These are phyloP conservation scores for Microchirus variegatus DNA, from an alignment of 2,797 vertebrate species.

Conservation along the genomic window DNA sequence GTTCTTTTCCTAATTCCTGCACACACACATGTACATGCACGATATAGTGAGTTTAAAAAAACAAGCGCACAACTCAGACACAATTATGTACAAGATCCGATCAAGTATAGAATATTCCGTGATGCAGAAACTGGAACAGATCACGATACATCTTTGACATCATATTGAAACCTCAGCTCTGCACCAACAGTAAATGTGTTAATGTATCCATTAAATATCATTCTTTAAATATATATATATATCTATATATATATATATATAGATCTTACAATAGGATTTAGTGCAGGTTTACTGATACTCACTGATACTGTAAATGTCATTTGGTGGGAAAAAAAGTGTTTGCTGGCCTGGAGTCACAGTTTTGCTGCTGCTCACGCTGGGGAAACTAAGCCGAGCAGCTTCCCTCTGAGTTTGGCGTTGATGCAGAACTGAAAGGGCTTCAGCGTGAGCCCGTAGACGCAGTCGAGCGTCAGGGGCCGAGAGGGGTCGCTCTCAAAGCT, in stretches of 20 bases:
- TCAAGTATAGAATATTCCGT: constrained; percentile 63
- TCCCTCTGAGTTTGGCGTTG: constrained; percentile 87
- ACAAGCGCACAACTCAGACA: constrained; percentile 48
- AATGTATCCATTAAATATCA: constrained; percentile 72
- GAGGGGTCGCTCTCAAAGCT: constrained; percentile 86
- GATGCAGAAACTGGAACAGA: constrained; percentile 36
- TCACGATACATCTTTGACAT: constrained; percentile 30
- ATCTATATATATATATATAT: constrained; percentile 77
- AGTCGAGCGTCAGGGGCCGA: constrained; percentile 81
- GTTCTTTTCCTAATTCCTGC: constrained; percentile 53
- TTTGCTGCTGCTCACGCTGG: constrained; percentile 72
- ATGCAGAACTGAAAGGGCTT: constrained; percentile 88
- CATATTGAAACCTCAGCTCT: constrained; percentile 43
- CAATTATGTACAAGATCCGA: constrained; percentile 40
- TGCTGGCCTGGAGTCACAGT: constrained; percentile 66
- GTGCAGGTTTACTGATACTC: constrained; percentile 75
- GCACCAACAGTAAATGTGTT: constrained; percentile 39
- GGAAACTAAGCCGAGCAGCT: constrained; percentile 77
- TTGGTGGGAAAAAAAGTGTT: constrained; percentile 54
- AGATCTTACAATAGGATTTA: constrained; percentile 61
- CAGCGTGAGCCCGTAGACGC: constrained; percentile 89
- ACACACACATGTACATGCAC: constrained; percentile 55
- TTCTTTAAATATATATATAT: constrained; percentile 77
- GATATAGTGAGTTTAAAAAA: constrained; percentile 56
- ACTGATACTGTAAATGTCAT: constrained; percentile 63